A percentile compares a stretch with the other conserved stretches of the same genome.
Conservation (phyloP, 2,797 vertebrate species). For the Tinamus major region DNA sequence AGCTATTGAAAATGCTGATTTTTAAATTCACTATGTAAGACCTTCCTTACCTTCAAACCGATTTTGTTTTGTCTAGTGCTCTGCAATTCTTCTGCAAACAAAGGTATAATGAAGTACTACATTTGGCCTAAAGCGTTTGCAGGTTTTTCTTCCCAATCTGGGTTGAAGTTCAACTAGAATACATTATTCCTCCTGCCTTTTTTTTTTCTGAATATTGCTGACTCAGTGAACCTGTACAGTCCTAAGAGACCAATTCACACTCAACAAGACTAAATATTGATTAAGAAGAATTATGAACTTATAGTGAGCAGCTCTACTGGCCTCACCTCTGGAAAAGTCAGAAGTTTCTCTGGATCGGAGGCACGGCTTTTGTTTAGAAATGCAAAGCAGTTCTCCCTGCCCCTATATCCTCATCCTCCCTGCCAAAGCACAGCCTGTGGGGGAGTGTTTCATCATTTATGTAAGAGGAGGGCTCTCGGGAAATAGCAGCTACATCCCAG, state of each 20-base stretch:
- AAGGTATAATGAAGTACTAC: background rate
- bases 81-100: background rate
- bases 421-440: background rate
- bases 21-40: background rate
- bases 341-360: background rate
- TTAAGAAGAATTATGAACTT: background rate
- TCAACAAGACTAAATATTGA: background rate
- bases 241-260: background rate
- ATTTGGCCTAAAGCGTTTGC: background rate
- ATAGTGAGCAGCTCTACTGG: background rate
- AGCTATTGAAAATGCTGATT: background rate
- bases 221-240: background rate
- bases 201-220: background rate
- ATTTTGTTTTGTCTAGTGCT: background rate
- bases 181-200: background rate
- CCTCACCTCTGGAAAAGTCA: background rate
- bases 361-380: background rate
- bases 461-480: background rate
- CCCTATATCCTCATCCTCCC: background rate
- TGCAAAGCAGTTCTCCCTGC: background rate
- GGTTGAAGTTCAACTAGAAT: background rate
- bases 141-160: background rate
- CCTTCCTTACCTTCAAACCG: background rate
- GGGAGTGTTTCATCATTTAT: accelerated
- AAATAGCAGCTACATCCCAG: background rate